Evolutionary conservation across 2,888 invertebrate species (phyloP).

Genomic region (Abrostola triplasia): DNA sequence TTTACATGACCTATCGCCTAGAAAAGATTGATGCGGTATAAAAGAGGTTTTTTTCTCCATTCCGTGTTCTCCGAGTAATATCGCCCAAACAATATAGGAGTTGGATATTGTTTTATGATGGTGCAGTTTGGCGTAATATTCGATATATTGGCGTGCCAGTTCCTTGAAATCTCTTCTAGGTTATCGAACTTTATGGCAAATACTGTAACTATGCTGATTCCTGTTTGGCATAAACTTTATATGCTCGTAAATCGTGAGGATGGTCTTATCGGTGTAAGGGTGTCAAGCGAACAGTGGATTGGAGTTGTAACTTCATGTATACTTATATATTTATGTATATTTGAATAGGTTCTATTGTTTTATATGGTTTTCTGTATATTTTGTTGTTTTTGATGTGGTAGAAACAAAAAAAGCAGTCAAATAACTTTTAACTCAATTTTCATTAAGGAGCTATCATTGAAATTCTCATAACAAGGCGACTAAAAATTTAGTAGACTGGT

Average conservation of each 20-base stretch:
- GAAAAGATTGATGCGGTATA: conserved; percentile 49
- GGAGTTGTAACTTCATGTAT: no score
- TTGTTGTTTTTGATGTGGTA: no score
- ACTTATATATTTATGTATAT: no score
- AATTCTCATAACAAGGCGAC: background rate
- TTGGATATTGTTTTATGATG: conserved; percentile 53
- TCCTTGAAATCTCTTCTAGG: conserved; percentile 25
- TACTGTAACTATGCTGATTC: conserved; percentile 19
- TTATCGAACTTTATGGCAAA: conserved; percentile 31
- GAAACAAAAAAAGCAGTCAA: no score
- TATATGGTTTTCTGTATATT: no score
- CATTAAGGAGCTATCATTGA: background rate
- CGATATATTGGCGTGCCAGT: conserved; percentile 33
- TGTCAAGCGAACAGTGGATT: background rate
- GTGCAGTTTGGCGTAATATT: conserved; percentile 35
- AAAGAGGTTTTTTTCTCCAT: conserved; percentile 36
- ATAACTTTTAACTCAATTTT: background rate
- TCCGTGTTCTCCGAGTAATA: conserved; percentile 40
- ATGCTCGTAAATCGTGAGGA: conserved; percentile 21
- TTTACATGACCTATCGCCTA: background rate
- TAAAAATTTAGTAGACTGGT: background rate
- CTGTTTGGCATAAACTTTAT: conserved; percentile 17
- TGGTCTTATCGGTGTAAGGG: background rate
- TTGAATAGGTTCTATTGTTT: no score
- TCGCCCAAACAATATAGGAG: conserved; percentile 52